Base-by-base conservation (phyloP, 2,888 invertebrate species). In the Dasypolia templi region DNA sequence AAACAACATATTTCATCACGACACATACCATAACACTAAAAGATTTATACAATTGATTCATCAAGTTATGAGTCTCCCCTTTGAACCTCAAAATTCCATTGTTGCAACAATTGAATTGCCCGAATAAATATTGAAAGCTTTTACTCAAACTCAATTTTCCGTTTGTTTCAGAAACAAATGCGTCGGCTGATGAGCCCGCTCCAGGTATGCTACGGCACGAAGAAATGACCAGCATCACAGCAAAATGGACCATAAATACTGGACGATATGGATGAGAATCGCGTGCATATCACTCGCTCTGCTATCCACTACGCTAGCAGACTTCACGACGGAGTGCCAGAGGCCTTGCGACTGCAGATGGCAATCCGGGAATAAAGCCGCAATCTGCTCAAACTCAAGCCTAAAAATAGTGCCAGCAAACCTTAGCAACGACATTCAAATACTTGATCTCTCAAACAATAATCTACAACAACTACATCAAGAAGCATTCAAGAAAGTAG, bases 341-440 rank as follows among this genome's bases (percentile, higher is more conserved):
- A 94, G 97, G 82, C 96, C 96, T 29, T 99, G 99, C 94, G 97
- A 97, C 90, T 99, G 99, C 93, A 97, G 98, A 89, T 99, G 99
- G 99, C 97, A 97, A 73, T 97, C 97, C 39, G 98, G 99, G 0
- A 98, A 98, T 92, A 98, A 98, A 93, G 97, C 97, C 3, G 99
- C 98, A 44, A 98, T 98, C 88, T 99, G 99, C 94, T 97, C 97
- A 66, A 97, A 97, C 79, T 97, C 97, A 62, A 97, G 97, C 53
- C 96, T 98, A 39, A 97, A 95, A 76, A 92, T 96, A 46, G 97
- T 99, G 66, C 99, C 99, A 1, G 96, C 95, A 3, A 97, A 97
- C 81, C 96, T 99, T 14, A 98, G 98, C 90, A 96, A 97, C 81
- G 98, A 98, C 69, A 96, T 98, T 80, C 97, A 98, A 90, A 97